These are phyloP conservation scores for Grammomys surdaster DNA, from an alignment of 2,113 vertebrate species.

Conservation along the genomic window DNA sequence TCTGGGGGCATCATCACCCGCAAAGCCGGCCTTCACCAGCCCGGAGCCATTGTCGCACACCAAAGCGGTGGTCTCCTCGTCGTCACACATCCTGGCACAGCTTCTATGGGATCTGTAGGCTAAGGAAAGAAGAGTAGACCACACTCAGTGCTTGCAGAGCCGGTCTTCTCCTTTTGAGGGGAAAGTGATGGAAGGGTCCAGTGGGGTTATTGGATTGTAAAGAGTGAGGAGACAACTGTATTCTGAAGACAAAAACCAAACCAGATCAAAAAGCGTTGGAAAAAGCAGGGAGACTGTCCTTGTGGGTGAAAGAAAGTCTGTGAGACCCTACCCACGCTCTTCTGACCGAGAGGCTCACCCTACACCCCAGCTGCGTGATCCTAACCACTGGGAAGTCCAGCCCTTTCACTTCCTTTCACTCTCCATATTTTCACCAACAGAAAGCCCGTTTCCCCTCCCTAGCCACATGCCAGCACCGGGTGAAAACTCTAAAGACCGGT, in stretches of 20 bases:
- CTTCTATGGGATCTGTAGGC: conserved; percentile 78
- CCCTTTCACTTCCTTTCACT: not conserved
- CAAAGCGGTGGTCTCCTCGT: conserved; percentile 98
- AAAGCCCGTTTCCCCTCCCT: not conserved
- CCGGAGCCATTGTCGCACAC: conserved; percentile 99
- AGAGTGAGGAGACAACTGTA: not conserved
- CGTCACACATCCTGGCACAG: conserved; percentile 95
- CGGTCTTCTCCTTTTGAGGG: not conserved
- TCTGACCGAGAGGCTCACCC: not conserved
- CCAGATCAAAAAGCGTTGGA: not conserved
- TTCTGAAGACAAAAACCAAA: not conserved
- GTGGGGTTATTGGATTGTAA: no score
- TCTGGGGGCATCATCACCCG: conserved; percentile 97
- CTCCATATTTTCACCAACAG: not conserved
- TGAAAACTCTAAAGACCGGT: not conserved
- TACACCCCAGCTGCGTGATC: rapidly evolving
- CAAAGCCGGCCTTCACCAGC: conserved; percentile 98
- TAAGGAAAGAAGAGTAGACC: conserved; percentile 72
- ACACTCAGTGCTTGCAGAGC: not conserved
- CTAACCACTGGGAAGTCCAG: no score
- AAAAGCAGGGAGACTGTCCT: not conserved
- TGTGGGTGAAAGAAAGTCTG: not conserved
- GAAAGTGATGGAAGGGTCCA: not conserved
- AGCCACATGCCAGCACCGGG: no score
- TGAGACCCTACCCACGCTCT: not conserved